Base-by-base conservation (phyloP, 2,888 invertebrate species). In the Helicoverpa assulta region DNA sequence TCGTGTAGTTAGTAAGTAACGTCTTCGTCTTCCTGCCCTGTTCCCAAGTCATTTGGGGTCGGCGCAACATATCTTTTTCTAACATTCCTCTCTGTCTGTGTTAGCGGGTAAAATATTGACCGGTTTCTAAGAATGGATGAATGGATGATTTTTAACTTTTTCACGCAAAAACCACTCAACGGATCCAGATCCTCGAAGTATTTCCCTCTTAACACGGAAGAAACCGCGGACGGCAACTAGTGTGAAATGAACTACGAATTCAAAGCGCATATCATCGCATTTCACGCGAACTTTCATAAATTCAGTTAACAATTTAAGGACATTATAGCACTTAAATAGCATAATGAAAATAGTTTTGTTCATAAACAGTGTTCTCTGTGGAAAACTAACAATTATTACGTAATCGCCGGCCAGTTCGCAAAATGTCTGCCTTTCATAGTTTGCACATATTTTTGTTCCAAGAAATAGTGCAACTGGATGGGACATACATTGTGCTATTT, bases 401-500 rank as follows among this genome's bases (percentile, higher is more conserved):
- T 81, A 78, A 74, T 70, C 43, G 43, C 56, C 40, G 54, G 54
- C 8, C 57, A 56, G 21, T 52, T 33, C 16, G 47, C 26, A 10
- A 63, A 63, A 18, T 67, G 54, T 26, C 26, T 16, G 54, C 53
- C 21, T 67, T 69, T 73, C 68, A 70, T 54, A 57, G 64, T 73
- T 56, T 60, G 26, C 51, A n/a, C 54, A 56, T 77, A 83, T 80
- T 77, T 76, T 80, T 80, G 54, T 54, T 26, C 70, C 26, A 0
- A 2, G 68, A 70, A 16, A 47, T 51, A 50, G 50, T 5, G 18
- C 33, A 0, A 19, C 70, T 80, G 26, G 70, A 76, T 53, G 5
- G 10, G 68, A 43, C 50, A 12, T 6, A 40, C 0, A 1, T 0
- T 19, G 51, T 21, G 52, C 6, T 10, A 4, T 19, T 51, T 33